Evolutionary conservation across 2,888 invertebrate genomes (phyloP).

Genomic region (Cheiracanthium punctorium): DNA sequence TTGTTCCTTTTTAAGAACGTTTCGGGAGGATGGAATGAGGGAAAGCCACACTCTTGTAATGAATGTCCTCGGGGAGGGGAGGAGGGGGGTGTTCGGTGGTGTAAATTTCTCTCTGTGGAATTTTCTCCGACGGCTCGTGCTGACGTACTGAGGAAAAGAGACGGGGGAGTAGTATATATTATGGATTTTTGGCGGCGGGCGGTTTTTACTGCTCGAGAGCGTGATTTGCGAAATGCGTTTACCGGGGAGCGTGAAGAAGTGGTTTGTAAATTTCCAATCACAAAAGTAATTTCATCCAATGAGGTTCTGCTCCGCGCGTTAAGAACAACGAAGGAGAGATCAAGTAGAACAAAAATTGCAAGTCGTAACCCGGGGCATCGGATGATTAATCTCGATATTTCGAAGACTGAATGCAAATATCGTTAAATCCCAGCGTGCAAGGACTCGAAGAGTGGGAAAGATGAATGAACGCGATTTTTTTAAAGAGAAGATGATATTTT

Average conservation of each 20-base stretch:
- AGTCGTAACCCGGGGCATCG: not conserved
- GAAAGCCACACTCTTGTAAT: slow-evolving; percentile 31
- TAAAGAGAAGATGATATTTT: too few relatives aligned
- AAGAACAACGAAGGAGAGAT: not conserved
- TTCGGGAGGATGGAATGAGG: not conserved
- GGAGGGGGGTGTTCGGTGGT: slow-evolving; percentile 22
- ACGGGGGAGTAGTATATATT: not conserved
- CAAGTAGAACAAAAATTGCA: slow-evolving; percentile 3
- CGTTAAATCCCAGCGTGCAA: not conserved
- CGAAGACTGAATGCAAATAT: not conserved
- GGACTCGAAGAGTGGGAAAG: too few relatives aligned
- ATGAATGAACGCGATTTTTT: too few relatives aligned
- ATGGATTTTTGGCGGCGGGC: slow-evolving; percentile 22
- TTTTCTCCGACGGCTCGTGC: slow-evolving; percentile 56
- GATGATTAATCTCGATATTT: slow-evolving; percentile 8
- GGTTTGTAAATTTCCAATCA: slow-evolving; percentile 68
- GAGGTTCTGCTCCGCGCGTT: slow-evolving; percentile 15
- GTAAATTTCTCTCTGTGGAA: slow-evolving; percentile 62
- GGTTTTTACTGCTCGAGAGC: slow-evolving; percentile 2
- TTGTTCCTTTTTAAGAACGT: slow-evolving; percentile 15
- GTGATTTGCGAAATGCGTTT: slow-evolving; percentile 2
- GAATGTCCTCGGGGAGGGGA: slow-evolving; percentile 33
- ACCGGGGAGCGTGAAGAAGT: slow-evolving; percentile 40
- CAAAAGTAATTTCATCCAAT: slow-evolving; percentile 66
- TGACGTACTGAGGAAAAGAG: slow-evolving; percentile 44